Evolutionary conservation across 2,888 invertebrate genomes (phyloP).

Genomic region (Shargacucullia verbasci): DNA sequence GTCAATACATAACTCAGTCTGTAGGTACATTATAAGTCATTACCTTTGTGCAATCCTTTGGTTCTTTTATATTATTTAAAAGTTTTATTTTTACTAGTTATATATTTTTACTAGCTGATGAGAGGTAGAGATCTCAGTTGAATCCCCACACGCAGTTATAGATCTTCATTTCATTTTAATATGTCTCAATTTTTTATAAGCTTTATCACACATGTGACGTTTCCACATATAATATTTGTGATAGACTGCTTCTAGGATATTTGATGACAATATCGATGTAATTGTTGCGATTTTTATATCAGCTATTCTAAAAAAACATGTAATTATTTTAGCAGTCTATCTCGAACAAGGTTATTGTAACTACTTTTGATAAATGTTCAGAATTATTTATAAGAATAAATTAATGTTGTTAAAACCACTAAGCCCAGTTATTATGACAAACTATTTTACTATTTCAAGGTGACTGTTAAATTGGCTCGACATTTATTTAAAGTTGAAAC

Average conservation of each 20-base stretch:
- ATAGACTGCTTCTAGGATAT: conserved; percentile 15
- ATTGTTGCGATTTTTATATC: conserved; percentile 17
- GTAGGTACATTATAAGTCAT: conserved; percentile 53
- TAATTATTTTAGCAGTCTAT: conserved; percentile 6
- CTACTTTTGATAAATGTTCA: conserved; percentile 40
- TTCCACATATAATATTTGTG: conserved; percentile 12
- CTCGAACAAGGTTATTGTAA: conserved; percentile 17
- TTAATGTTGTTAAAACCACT: conserved; percentile 17
- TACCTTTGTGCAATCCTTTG: conserved; percentile 64
- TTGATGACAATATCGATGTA: conserved; percentile 14
- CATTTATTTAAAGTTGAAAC: conserved; percentile 26
- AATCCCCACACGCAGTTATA: conserved; percentile 28
- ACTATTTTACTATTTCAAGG: not conserved
- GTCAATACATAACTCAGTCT: conserved; percentile 57
- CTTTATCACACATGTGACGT: conserved; percentile 26
- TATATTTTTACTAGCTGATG: conserved; percentile 50
- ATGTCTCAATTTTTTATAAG: conserved; percentile 30
- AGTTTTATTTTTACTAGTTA: conserved; percentile 51
- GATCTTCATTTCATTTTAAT: conserved; percentile 31
- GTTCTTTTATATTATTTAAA: conserved; percentile 58
- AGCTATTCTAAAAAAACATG: conserved; percentile 4
- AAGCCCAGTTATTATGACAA: conserved; percentile 2
- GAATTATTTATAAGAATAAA: conserved; percentile 12
- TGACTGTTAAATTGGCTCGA: conserved; percentile 8
- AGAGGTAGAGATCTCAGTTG: conserved; percentile 61